Evolutionary conservation across 2,113 vertebrate genomes (phyloP).

Genomic region (Brachypodius melanocephalos): DNA sequence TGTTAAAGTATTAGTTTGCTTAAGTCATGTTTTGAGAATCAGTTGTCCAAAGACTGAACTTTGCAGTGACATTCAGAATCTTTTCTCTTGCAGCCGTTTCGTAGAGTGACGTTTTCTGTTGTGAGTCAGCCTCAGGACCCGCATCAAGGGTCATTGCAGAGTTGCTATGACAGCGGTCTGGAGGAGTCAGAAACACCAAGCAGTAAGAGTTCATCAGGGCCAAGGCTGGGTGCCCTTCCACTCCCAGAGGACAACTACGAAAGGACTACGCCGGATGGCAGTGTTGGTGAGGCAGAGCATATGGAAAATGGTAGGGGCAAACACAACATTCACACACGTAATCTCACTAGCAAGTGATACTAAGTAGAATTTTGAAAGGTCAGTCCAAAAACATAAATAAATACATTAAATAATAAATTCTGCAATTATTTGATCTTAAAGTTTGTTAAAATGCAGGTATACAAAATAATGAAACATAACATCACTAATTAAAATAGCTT

Average conservation of each 20-base stretch:
- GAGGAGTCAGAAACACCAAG: slow-evolving; percentile 99
- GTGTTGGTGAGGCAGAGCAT: slow-evolving; percentile 99
- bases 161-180: slow-evolving; percentile 99
- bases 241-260: slow-evolving; percentile 99
- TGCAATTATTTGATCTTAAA: slow-evolving; percentile 42
- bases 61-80: slow-evolving; percentile 93
- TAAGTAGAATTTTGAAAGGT: slow-evolving; percentile 69
- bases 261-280: slow-evolving; percentile 99
- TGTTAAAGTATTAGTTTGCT: slow-evolving; percentile 47
- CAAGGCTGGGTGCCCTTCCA: slow-evolving; percentile 98
- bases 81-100: slow-evolving; percentile 99
- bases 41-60: slow-evolving; percentile 66
- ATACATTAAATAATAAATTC: slow-evolving; percentile 44
- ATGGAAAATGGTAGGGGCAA: slow-evolving; percentile 99
- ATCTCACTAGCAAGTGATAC: slow-evolving; percentile 72
- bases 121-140: slow-evolving; percentile 99
- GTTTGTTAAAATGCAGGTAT: slow-evolving; percentile 42
- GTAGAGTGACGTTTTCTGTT: slow-evolving; percentile 99
- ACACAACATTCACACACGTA: slow-evolving; percentile 83
- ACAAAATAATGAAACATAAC: slow-evolving; percentile 61
- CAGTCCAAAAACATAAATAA: slow-evolving; percentile 53
- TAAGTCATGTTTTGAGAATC: slow-evolving; percentile 72
- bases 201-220: slow-evolving; percentile 99
- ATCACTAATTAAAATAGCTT: slow-evolving; percentile 20
- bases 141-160: slow-evolving; percentile 99